These are phyloP conservation scores for Parnassius apollo DNA, from an alignment of 2,888 invertebrate species.

Conservation along the genomic window DNA sequence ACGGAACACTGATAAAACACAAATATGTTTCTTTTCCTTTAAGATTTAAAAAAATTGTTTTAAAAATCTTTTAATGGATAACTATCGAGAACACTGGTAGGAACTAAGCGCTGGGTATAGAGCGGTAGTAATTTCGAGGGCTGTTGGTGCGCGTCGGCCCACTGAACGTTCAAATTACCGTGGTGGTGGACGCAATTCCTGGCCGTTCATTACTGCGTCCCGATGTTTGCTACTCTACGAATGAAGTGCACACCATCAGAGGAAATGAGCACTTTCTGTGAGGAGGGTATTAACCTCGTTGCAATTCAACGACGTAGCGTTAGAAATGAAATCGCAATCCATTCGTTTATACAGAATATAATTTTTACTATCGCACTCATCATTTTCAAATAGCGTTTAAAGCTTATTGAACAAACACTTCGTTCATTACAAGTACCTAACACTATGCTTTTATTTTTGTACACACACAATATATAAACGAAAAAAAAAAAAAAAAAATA, in stretches of 20 bases:
- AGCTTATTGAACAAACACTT: too few relatives aligned
- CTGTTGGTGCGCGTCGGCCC: conserved; percentile 65
- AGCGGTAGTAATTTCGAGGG: conserved; percentile 64
- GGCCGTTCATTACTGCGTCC: conserved; percentile 57
- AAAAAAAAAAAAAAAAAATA: too few relatives aligned
- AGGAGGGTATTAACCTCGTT: conserved; percentile 48
- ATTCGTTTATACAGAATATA: neutral
- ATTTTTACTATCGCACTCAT: neutral
- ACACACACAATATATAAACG: too few relatives aligned
- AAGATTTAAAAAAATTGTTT: neutral
- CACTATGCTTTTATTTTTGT: too few relatives aligned
- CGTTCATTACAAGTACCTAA: too few relatives aligned
- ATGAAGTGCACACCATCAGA: conserved; percentile 53
- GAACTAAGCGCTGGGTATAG: conserved; percentile 22
- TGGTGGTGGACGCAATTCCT: conserved; percentile 54
- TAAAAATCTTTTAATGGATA: neutral
- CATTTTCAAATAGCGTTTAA: too few relatives aligned
- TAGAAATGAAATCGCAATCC: conserved; percentile 15
- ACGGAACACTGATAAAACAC: too few relatives aligned
- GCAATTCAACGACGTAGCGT: conserved; percentile 28
- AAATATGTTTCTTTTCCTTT: too few relatives aligned
- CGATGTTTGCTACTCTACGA: conserved; percentile 61
- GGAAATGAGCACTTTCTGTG: conserved; percentile 64
- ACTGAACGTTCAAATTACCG: conserved; percentile 74
- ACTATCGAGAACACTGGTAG: conserved; percentile 9